A percentile compares a stretch with the other conserved stretches of the same genome.
Evolutionary conservation across 2,113 vertebrate species (phyloP).

Genomic region (Dascyllus trimaculatus): DNA sequence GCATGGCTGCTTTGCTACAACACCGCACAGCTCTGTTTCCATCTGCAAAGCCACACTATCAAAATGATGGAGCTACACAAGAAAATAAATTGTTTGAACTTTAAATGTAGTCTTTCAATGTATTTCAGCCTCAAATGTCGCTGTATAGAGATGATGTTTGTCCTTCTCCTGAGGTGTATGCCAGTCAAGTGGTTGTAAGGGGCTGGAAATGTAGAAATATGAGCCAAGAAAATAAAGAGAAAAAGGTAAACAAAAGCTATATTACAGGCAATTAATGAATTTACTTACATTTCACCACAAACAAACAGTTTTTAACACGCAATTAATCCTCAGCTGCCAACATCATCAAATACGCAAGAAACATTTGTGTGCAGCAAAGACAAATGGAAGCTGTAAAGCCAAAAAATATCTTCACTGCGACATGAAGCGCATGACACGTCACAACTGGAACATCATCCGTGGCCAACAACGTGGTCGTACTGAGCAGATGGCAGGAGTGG

Average conservation of each 20-base stretch:
- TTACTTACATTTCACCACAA: background rate
- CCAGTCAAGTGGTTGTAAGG: background rate
- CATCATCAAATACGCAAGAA: conserved; percentile 6
- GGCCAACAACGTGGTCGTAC: conserved; percentile 22
- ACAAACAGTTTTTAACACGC: conserved; percentile 4
- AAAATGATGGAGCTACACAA: background rate
- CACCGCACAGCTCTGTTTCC: background rate
- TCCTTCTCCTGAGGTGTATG: background rate
- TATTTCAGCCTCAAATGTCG: conserved; percentile 8
- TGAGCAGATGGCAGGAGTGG: conserved; percentile 48
- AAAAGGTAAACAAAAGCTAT: background rate
- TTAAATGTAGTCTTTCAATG: background rate
- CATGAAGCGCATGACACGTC: conserved; percentile 56
- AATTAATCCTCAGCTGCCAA: conserved; percentile 27
- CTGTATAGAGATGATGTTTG: too few species aligned
- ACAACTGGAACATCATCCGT: conserved; percentile 25
- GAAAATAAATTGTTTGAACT: background rate
- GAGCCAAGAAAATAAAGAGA: background rate
- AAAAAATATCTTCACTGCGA: conserved; percentile 24
- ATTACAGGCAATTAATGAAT: background rate
- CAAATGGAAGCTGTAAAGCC: conserved; percentile 39
- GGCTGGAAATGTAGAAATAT: background rate
- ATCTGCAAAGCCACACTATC: background rate
- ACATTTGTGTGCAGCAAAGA: conserved; percentile 17
- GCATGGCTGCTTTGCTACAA: background rate